Conservation (phyloP, 2,113 vertebrate species). For the Lycaon pictus region DNA sequence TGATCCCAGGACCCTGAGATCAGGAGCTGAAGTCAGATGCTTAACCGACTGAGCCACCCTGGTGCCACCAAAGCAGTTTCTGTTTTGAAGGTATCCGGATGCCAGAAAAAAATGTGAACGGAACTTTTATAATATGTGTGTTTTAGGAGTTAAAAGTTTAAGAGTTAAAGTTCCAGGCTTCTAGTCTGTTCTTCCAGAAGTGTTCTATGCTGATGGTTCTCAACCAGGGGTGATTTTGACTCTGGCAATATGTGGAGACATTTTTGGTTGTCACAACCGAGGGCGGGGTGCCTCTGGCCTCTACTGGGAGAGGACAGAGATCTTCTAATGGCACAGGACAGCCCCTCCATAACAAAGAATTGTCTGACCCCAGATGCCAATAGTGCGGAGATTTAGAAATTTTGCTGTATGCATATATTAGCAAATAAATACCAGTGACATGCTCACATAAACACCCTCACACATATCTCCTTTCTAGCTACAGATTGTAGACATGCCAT, state of each 20-base stretch:
- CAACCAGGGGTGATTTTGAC: not conserved
- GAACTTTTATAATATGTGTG: not conserved
- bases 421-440: not conserved
- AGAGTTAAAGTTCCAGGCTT: not conserved
- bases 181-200: not conserved
- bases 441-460: not conserved
- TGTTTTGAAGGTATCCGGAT: not conserved
- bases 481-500: rapidly evolving
- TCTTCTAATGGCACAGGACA: not conserved
- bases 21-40: not conserved
- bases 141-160: not conserved
- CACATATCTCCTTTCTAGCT: rapidly evolving
- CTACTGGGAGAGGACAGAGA: not conserved
- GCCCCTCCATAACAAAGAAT: not conserved
- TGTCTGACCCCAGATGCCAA: not conserved
- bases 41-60: not conserved
- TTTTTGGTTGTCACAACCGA: not conserved
- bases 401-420: rapidly evolving
- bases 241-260: not conserved
- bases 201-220: not conserved
- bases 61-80: not conserved
- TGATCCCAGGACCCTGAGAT: not conserved
- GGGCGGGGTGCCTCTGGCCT: too few species aligned
- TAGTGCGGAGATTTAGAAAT: not conserved
- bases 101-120: not conserved